Evolutionary conservation across 2,888 invertebrate species (phyloP), one percentile per base, ranked within the genome.

Genomic region (Oscheius onirici): DNA sequence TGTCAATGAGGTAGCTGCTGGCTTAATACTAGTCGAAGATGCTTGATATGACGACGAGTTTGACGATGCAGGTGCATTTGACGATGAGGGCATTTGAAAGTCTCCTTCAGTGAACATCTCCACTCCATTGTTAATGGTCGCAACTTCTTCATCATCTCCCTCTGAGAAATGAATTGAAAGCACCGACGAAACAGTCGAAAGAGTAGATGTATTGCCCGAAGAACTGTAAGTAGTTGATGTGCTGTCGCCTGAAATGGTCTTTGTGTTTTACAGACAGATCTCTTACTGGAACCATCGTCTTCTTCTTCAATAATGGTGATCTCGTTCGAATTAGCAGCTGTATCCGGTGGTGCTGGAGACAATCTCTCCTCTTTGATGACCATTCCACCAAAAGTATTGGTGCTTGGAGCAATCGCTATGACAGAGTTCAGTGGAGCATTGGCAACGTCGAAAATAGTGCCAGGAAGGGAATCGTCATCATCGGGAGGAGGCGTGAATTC

Each of bases 221-320:
- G 68, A 68, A 26, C 68, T 68, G 57, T 57, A 68, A 1, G 68
- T 68, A 22, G 68, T 49, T 3, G 68, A 24, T 3, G 68, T 49
- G 20, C 68, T 68, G 34, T 68, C 68, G 41, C 57, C 68, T 68
- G 34, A 13, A 57, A 26, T n/a, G n/a, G 24, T n/a, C 24, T 24
- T 3, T 15, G 3, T 22, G 20, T 24, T 54, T 26, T 55, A 11
- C 20, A 34, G 11, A 24, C 8, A 1, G 17, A 49, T 17, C 10
- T 5, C 49, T 63, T 49, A 63, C 63, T 49, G 28, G 49, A 63
- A 15, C 11, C 24, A 44, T 46, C 60, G 13, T 15, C 44, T 2
- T 44, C 63, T 49, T 63, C 63, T 46, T 63, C 63, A 40, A 58
- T 58, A 41, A 40, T 26, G 2, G 55, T 58, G 24, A 58, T 58